Evolutionary conservation across 2,113 vertebrate genomes (phyloP).

Genomic region (Colinus virginianus): DNA sequence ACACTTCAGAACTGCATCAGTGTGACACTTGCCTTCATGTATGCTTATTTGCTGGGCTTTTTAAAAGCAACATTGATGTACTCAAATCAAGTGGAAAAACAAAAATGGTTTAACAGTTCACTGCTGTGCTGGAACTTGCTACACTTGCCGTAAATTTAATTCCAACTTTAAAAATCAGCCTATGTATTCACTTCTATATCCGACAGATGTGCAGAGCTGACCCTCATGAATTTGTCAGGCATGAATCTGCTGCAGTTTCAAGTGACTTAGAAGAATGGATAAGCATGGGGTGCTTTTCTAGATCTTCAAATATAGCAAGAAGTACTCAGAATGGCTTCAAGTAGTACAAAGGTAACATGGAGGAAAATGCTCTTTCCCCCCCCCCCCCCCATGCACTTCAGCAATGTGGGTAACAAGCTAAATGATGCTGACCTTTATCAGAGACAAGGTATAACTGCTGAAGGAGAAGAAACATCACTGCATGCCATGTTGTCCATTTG

Average conservation of each 20-base stretch:
- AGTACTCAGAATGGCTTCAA: neutral
- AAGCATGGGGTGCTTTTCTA: neutral
- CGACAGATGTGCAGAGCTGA: neutral
- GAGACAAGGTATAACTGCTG: conserved; percentile 1
- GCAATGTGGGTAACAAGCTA: conserved; percentile 28
- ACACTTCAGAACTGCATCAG: neutral
- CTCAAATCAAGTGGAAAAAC: neutral
- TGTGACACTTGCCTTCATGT: accelerated
- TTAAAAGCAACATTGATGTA: neutral
- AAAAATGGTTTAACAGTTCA: neutral
- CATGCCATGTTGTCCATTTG: neutral
- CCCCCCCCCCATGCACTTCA: neutral
- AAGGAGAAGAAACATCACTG: conserved; percentile 30
- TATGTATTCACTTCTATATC: neutral
- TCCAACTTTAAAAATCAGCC: neutral
- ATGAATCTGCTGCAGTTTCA: neutral
- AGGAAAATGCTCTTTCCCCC: conserved; percentile 21
- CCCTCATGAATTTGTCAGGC: neutral
- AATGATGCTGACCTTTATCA: conserved; percentile 64
- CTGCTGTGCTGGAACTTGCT: neutral
- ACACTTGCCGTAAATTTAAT: neutral
- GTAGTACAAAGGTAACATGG: neutral
- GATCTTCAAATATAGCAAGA: neutral
- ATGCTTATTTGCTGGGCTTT: neutral
- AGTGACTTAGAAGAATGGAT: neutral